Evolutionary conservation across 2,113 vertebrate species (phyloP).

Genomic region (Pungitius pungitius): DNA sequence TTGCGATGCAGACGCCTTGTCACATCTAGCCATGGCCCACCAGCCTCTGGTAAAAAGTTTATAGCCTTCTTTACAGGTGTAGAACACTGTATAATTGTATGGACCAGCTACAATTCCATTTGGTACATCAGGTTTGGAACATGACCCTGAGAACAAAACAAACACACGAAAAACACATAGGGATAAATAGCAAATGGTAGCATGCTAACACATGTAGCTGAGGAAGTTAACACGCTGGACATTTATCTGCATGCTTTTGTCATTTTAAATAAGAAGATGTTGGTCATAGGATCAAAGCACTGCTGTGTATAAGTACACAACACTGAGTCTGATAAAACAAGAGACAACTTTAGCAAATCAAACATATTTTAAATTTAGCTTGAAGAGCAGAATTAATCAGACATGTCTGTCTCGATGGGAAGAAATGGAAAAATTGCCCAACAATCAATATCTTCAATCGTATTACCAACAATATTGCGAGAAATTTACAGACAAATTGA

Average conservation of each 20-base stretch:
- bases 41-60: slow-evolving; percentile 47
- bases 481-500: not conserved
- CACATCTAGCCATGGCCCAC: slow-evolving; percentile 60
- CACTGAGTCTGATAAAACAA: not conserved
- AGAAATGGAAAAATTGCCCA: not conserved
- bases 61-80: slow-evolving; percentile 46
- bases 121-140: accelerated
- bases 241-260: not conserved
- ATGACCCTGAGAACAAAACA: not conserved
- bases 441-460: not conserved
- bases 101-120: slow-evolving; percentile 33
- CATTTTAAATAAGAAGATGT: not conserved
- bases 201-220: not conserved
- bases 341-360: not conserved
- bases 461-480: no score
- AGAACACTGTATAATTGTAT: not conserved
- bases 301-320: not conserved
- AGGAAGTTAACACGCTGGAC: not conserved
- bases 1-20: no score
- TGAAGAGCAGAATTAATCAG: not conserved
- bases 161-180: not conserved
- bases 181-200: not conserved
- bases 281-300: not conserved
- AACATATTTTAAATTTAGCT: not conserved
- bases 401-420: not conserved